Conservation (phyloP, 2,888 invertebrate species). For the Icerya purchasi region DNA sequence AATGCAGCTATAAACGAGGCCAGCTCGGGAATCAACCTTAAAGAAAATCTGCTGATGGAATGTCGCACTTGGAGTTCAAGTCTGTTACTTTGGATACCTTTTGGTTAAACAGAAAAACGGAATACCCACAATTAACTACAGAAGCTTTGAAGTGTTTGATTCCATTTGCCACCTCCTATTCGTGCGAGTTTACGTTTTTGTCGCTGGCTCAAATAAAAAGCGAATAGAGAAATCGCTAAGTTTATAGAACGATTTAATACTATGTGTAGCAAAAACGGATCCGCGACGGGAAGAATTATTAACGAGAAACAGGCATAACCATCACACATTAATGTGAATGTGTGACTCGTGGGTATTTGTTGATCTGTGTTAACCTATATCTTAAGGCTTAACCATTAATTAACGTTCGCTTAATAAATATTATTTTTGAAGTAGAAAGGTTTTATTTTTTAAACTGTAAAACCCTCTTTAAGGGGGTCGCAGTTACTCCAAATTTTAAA, state of each 20-base stretch:
- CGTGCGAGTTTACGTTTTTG: constrained; percentile 19
- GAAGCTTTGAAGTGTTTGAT: constrained; percentile 12
- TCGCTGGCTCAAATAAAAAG: constrained; percentile 21
- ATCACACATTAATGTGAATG: constrained; percentile 1
- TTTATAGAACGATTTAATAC: constrained; percentile 20
- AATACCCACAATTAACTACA: constrained; percentile 20
- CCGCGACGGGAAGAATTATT: constrained; percentile 11
- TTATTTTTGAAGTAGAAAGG: background rate
- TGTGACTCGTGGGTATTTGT: background rate
- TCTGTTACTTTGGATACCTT: too few relatives aligned
- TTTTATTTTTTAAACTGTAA: background rate
- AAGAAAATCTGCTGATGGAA: too few relatives aligned
- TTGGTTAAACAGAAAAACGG: constrained; percentile 21
- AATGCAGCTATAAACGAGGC: too few relatives aligned
- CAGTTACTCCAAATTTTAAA: too few relatives aligned
- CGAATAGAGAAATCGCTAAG: constrained; percentile 20
- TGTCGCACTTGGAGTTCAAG: constrained; percentile 18
- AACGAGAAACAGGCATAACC: background rate
- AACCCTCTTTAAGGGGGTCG: too few relatives aligned
- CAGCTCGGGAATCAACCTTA: too few relatives aligned
- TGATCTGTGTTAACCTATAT: background rate
- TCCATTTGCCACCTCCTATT: constrained; percentile 20
- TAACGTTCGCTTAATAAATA: background rate
- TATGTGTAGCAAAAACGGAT: constrained; percentile 17
- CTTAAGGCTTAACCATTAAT: background rate